A percentile compares a stretch with the other conserved stretches of the same genome.
Conservation (phyloP, 2,888 invertebrate species). For the Eupithecia pulchellata region DNA sequence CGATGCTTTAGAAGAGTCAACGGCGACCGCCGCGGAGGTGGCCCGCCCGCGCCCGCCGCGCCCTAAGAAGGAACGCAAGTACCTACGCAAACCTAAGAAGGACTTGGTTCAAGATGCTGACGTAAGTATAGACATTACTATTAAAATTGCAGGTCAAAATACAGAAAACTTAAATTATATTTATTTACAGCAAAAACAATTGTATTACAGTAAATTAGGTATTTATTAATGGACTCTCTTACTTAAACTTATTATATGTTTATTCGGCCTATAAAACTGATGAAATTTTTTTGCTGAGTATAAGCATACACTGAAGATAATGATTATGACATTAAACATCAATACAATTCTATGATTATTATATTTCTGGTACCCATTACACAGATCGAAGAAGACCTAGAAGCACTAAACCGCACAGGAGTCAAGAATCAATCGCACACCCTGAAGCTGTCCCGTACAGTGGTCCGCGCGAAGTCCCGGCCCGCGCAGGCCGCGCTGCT, state of each 20-base stretch:
- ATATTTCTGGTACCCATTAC: too few species aligned
- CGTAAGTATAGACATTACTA: conserved; percentile 58
- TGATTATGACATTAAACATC: too few species aligned
- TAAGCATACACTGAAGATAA: too few species aligned
- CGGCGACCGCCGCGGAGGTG: conserved; percentile 50
- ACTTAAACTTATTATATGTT: neutral
- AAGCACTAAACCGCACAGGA: conserved; percentile 90
- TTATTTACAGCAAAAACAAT: too few species aligned
- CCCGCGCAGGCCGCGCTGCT: conserved; percentile 91
- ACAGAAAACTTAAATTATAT: too few species aligned
- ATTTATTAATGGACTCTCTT: too few species aligned
- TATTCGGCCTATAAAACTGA: neutral
- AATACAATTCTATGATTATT: too few species aligned
- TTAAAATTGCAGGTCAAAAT: neutral
- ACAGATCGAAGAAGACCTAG: conserved; percentile 94
- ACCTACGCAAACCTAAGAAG: conserved; percentile 64
- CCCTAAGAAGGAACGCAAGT: conserved; percentile 74
- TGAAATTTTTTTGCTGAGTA: neutral
- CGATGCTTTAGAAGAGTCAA: conserved; percentile 60
- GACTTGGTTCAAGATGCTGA: conserved; percentile 79
- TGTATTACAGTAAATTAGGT: too few species aligned
- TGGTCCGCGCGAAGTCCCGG: conserved; percentile 95
- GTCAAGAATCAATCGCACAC: conserved; percentile 96
- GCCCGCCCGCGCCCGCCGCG: conserved; percentile 55
- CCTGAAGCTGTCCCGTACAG: conserved; percentile 93